Base-by-base conservation (phyloP, 2,797 vertebrate species). In the Melanotaenia boesemani region DNA sequence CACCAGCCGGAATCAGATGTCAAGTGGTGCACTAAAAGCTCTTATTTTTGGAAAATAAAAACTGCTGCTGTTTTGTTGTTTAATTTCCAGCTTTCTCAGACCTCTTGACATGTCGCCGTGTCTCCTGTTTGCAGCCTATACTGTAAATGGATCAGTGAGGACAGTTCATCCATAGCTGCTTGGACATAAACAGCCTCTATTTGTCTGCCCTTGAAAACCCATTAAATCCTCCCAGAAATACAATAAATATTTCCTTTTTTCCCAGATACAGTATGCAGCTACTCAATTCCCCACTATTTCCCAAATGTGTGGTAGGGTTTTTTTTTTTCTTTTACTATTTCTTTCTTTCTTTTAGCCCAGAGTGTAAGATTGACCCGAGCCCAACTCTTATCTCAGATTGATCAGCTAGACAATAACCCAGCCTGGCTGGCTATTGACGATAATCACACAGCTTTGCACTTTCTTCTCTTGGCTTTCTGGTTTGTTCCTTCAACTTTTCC, bases 361-460 rank as follows among this genome's bases (percentile, higher is more conserved):
- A n/a, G 26, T 34, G 32, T 39, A 36, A 20, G 59, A 61, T 22
- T 81, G 79, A 67, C 72, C 80, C 13, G 66, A 76, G 41, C 11
- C 7, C 41, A 28, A 6, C 67, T 85, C 67, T 72, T 74, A 70
- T 85, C 81, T 75, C 67, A 62, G 79, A 85, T 89, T 79, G 87
- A 88, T 89, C 72, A 70, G 68, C 70, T 15, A 74, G 75, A 86
- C 80, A 76, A 72, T 76, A 75, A 72, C 39, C 44, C 57, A 2
- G 32, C 70, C 60, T 13, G 20, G 36, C 28, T 26, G 11, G 41
- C 75, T 72, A 72, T 72, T 58, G 68, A 60, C 58, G 1, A 70
- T 77, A 82, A 89, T 81, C 30, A 66, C 55, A 34, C 13, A 30
- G 60, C 67, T 68, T 77, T 80, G 68, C 70, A 75, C 52, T 74